Evolutionary conservation across 35 echinoderm and acorn worm species (phyloP), one percentile per base, ranked within the genome.

Genomic region (Patiria miniata): DNA sequence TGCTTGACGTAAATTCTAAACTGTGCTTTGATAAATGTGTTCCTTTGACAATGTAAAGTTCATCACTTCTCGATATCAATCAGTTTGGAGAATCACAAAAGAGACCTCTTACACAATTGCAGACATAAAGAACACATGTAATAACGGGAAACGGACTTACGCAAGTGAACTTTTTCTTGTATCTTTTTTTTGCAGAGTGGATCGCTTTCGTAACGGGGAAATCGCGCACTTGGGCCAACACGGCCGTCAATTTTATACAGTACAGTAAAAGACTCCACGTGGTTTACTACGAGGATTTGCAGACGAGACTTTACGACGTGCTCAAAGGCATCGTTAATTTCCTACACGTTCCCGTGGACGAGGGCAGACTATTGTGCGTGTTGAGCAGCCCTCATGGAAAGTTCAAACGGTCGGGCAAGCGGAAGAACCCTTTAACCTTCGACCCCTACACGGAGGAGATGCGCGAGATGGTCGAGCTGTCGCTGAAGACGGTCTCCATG

Each of bases 371-470:
- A 16, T 61, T 99, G 3, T 99, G 96, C 68, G 87, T 88, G 12
- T 68, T 89, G 21, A 91, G 89, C 40, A 90, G 82, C 39, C 92
- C 96, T 2, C 52, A 82, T 23, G 96, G 96, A 7, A 99, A 99
- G 81, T 99, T 94, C 82, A 99, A 99, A 60, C 77, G 96, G 79
- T 90, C 91, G 2, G 68, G 88, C 21, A 65, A 86, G 38, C 86
- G 84, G 51, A 40, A 85, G 17, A 86, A 80, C 32, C 65, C 83
- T 0, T 68, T 94, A 29, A 89, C 40, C 55, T 99, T 99, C 36
- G 96, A 99, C 61, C 96, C 96, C 17, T 99, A 44, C 40, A 99
- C 96, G 15, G 92, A 99, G 38, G 96, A 99, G 54, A 99, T 99
- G 96, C 53, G 81, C 73, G 96, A 99, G 54, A 84, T 89, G 33